Evolutionary conservation across 1,140 invertebrate species (phyloP).

Genomic region (Leguminivora glycinivorella): DNA sequence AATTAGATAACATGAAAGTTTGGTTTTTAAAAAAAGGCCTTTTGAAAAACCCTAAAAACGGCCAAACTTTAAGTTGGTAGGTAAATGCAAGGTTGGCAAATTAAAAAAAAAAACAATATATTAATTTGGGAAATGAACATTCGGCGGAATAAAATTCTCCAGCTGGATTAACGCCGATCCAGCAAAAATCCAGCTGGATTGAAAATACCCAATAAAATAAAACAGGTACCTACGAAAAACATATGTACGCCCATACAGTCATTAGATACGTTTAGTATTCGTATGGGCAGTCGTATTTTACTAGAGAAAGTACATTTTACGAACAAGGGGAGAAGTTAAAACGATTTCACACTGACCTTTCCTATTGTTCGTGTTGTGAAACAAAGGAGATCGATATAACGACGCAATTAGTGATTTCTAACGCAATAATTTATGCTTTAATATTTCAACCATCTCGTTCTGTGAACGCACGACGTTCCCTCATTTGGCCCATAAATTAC

Average conservation of each 20-base stretch:
- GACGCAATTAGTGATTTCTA: slow-evolving; percentile 61
- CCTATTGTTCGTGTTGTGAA: slow-evolving; percentile 61
- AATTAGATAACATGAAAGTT: no score
- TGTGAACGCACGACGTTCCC: slow-evolving; percentile 37
- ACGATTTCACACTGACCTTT: slow-evolving; percentile 65
- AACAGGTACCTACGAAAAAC: background rate
- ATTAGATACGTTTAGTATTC: slow-evolving; percentile 7
- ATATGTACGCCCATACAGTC: background rate
- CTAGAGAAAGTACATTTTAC: slow-evolving; percentile 62
- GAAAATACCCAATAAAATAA: no score
- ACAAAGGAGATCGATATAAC: slow-evolving; percentile 63
- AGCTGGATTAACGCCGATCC: no score
- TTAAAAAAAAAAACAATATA: no score
- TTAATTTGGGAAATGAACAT: no score
- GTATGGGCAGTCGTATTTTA: slow-evolving; percentile 45
- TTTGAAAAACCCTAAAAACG: no score
- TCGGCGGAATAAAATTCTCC: no score
- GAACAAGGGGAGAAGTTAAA: slow-evolving; percentile 52
- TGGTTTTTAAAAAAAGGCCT: no score
- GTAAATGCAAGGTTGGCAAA: no score
- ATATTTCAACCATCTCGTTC: slow-evolving; percentile 49
- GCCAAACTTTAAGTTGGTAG: no score
- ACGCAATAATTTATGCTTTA: slow-evolving; percentile 57
- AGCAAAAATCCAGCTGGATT: no score
- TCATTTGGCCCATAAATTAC: slow-evolving; percentile 51